Evolutionary conservation across 2,113 vertebrate genomes (phyloP).

Genomic region (Scatophagus argus): DNA sequence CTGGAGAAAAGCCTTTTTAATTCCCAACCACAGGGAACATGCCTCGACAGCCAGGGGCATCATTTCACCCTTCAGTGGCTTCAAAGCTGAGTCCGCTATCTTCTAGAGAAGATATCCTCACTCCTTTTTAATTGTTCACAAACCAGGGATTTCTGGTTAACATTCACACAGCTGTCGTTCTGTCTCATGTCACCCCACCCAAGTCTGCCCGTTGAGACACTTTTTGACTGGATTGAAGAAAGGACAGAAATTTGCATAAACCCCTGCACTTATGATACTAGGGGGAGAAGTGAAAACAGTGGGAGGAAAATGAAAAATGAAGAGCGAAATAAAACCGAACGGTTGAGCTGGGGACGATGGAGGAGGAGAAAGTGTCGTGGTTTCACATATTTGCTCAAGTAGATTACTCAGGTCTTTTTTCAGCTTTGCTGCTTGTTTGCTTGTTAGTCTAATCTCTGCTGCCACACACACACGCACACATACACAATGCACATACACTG

Average conservation of each 20-base stretch:
- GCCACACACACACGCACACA: background rate
- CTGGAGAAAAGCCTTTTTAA: slow-evolving; percentile 48
- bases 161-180: slow-evolving; percentile 4
- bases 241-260: slow-evolving; percentile 44
- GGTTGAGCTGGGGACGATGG: background rate
- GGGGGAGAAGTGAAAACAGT: background rate
- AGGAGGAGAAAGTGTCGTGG: slow-evolving; percentile 52
- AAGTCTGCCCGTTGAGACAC: background rate
- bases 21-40: slow-evolving; percentile 36
- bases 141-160: slow-evolving; percentile 21
- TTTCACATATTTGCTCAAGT: slow-evolving; percentile 68
- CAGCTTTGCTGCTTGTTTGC: slow-evolving; percentile 55
- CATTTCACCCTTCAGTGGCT: slow-evolving; percentile 31
- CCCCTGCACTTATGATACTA: slow-evolving; percentile 7
- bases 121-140: slow-evolving; percentile 32
- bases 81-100: slow-evolving; percentile 20
- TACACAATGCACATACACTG: background rate
- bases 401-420: slow-evolving; percentile 60
- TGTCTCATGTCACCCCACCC: slow-evolving; percentile 11
- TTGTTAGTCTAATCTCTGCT: slow-evolving; percentile 50
- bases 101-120: slow-evolving; percentile 4
- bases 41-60: slow-evolving; percentile 32
- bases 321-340: background rate
- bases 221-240: slow-evolving; percentile 10
- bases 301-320: background rate